phyloP scores from a whole-genome alignment of 2,113 vertebrate genomes.

The Scomber colias region DNA sequence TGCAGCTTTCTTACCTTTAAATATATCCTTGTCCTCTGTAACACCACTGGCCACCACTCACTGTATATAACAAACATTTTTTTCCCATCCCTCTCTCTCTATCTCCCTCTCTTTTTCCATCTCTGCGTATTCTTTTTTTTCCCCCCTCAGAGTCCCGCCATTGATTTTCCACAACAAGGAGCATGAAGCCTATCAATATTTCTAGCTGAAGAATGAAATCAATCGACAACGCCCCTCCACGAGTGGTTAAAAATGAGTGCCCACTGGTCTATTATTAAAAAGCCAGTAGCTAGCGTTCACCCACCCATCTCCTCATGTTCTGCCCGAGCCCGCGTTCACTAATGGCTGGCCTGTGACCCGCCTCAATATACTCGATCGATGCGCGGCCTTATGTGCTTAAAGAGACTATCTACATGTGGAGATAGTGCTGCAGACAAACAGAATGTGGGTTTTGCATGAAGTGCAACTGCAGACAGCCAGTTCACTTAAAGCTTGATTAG shows the following conservation, averaged over 20 bases:
- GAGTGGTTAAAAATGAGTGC: slow-evolving; percentile 72
- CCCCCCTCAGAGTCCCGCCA: slow-evolving; percentile 32
- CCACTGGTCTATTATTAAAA: slow-evolving; percentile 72
- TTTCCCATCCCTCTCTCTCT: slow-evolving; percentile 24
- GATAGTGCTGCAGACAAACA: slow-evolving; percentile 32
- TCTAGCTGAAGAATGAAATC: slow-evolving; percentile 71
- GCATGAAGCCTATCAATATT: slow-evolving; percentile 75
- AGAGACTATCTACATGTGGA: slow-evolving; percentile 53
- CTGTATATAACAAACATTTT: slow-evolving; percentile 8
- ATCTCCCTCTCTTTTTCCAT: slow-evolving; percentile 18
- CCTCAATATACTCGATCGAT: slow-evolving; percentile 61
- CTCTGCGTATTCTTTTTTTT: slow-evolving; percentile 38
- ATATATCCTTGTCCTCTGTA: neutral
- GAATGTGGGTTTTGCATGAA: slow-evolving; percentile 22
- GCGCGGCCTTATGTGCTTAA: slow-evolving; percentile 48
- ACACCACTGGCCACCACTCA: neutral
- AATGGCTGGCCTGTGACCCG: slow-evolving; percentile 66
- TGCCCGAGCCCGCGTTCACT: slow-evolving; percentile 47
- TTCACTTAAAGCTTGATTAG: slow-evolving; percentile 5
- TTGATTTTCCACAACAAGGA: slow-evolving; percentile 75
- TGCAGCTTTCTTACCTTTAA: neutral
- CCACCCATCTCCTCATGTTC: slow-evolving; percentile 56
- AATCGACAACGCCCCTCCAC: slow-evolving; percentile 56
- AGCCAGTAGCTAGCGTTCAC: slow-evolving; percentile 55
- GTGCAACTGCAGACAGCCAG: neutral